A percentile compares a stretch with the other conserved stretches of the same genome.
Evolutionary conservation across 2,113 vertebrate species (phyloP).

Genomic region (Scortum barcoo): DNA sequence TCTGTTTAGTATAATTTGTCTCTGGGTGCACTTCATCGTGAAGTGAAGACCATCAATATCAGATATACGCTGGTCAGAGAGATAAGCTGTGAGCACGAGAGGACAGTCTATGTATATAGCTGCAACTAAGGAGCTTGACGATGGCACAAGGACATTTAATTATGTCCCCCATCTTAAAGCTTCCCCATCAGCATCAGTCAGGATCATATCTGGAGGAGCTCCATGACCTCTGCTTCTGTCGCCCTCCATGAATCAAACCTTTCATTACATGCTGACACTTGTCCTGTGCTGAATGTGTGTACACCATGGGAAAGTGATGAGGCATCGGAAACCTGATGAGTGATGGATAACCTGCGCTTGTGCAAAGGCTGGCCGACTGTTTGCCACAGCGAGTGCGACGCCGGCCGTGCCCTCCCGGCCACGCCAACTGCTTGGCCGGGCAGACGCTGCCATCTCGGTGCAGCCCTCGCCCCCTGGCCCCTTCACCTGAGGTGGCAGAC

Average conservation of each 20-base stretch:
- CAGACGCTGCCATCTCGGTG: constrained; percentile 49
- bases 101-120: not conserved
- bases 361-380: constrained; percentile 53
- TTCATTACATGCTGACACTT: constrained; percentile 76
- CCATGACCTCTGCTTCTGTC: constrained; percentile 78
- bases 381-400: constrained; percentile 1
- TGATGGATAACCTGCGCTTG: constrained; percentile 76
- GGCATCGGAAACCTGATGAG: constrained; percentile 69
- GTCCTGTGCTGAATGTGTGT: constrained; percentile 55
- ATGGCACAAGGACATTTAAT: constrained; percentile 71
- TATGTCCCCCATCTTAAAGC: constrained; percentile 65
- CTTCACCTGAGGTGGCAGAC: constrained; percentile 77
- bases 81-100: constrained; percentile 20
- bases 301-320: constrained; percentile 75
- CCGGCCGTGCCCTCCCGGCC: constrained; percentile 51
- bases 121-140: constrained; percentile 46
- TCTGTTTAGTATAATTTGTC: constrained; percentile 29
- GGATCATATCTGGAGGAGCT: constrained; percentile 77
- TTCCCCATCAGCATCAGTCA: constrained; percentile 75
- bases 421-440: constrained; percentile 68
- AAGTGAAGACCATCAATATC: constrained; percentile 11
- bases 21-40: constrained; percentile 25
- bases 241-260: constrained; percentile 81
- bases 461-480: constrained; percentile 41
- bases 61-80: constrained; percentile 8